Conservation (phyloP, 2,797 vertebrate species). For the Glyptemys insculpta region DNA sequence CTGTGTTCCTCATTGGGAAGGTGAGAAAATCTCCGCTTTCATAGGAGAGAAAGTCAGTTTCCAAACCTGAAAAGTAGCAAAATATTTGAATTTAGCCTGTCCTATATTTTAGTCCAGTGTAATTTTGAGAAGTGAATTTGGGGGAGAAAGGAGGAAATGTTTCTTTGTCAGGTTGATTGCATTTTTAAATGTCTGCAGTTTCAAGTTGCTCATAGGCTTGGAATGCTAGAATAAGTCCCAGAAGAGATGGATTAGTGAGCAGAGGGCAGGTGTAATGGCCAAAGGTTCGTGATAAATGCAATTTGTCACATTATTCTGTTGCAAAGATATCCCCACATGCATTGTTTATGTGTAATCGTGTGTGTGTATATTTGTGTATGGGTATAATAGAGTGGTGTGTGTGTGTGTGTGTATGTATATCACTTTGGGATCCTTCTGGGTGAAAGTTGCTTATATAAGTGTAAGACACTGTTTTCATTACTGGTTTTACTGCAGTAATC, state of each 20-base stretch:
- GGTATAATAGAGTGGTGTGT: not conserved
- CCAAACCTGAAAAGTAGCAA: not conserved
- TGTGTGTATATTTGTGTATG: not conserved
- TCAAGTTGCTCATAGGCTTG: not conserved
- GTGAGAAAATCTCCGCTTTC: not conserved
- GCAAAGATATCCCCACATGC: not conserved
- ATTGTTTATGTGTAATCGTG: not conserved
- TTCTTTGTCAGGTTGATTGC: not conserved
- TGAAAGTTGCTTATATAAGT: conserved; percentile 72
- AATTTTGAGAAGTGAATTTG: not conserved
- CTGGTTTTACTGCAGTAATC: conserved; percentile 70
- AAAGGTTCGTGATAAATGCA: not conserved
- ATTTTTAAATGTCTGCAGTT: not conserved
- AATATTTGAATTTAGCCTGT: conserved; percentile 10
- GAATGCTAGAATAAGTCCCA: not conserved
- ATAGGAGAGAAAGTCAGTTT: not conserved
- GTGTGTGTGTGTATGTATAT: not conserved
- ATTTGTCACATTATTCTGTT: not conserved
- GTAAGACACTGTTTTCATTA: conserved; percentile 67
- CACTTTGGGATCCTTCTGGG: conserved; percentile 46
- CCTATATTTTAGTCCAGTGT: not conserved
- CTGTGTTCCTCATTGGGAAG: not conserved
- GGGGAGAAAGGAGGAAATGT: not conserved
- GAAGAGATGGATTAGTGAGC: not conserved
- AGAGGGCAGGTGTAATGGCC: not conserved